phyloP scores from a whole-genome alignment of 1,140 invertebrate genomes.

The Drosophila ambigua region DNA sequence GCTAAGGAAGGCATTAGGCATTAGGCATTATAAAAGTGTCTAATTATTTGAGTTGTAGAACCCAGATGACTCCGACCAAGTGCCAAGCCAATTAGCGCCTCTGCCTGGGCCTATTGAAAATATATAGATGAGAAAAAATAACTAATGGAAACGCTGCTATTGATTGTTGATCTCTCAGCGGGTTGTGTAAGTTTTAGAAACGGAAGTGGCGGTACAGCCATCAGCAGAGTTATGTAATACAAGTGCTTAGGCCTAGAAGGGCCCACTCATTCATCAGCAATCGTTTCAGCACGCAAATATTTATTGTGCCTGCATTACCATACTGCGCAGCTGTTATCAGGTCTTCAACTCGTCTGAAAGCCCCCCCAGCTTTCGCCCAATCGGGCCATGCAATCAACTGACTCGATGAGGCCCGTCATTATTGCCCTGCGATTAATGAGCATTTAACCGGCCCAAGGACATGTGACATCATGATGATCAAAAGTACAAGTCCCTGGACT shows the following conservation, averaged over 20 bases:
- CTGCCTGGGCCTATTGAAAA: slow-evolving; percentile 18
- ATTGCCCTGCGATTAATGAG: slow-evolving; percentile 49
- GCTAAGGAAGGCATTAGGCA: slow-evolving; percentile 11
- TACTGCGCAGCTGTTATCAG: slow-evolving; percentile 24
- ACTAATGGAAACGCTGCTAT: slow-evolving; percentile 14
- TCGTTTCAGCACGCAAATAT: slow-evolving; percentile 1
- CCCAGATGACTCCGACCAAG: slow-evolving; percentile 18
- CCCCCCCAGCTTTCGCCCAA: slow-evolving; percentile 30
- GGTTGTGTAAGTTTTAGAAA: slow-evolving; percentile 25
- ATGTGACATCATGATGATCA: slow-evolving; percentile 52
- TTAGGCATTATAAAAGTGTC: slow-evolving; percentile 33
- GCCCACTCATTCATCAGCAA: neutral
- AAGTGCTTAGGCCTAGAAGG: too few relatives aligned
- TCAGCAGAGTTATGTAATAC: too few relatives aligned
- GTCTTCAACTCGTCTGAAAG: slow-evolving; percentile 16
- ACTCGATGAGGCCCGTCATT: slow-evolving; percentile 45
- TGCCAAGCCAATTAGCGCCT: slow-evolving; percentile 40
- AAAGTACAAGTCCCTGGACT: slow-evolving; percentile 29
- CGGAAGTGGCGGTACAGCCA: neutral
- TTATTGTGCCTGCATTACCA: neutral
- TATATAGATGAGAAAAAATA: slow-evolving; percentile 18
- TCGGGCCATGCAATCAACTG: slow-evolving; percentile 45
- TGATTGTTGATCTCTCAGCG: too few relatives aligned
- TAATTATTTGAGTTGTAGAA: slow-evolving; percentile 14
- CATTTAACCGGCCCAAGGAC: slow-evolving; percentile 56